Conservation (phyloP, 1,140 invertebrate species). For the Lasioglossum baleicum region DNA sequence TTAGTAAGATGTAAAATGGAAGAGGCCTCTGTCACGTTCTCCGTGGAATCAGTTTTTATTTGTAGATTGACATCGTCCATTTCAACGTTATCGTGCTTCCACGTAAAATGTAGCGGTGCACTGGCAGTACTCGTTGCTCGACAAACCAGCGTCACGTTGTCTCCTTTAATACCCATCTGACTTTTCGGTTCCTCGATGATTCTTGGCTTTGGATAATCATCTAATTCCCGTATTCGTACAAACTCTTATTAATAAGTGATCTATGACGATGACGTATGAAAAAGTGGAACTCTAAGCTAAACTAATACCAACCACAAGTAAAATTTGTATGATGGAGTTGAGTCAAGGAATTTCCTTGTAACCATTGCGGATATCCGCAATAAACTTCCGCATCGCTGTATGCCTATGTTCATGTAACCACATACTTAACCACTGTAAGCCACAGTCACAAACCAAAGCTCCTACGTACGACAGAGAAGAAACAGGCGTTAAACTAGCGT, state of each 20-base stretch:
- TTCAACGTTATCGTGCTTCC: conserved; percentile 94
- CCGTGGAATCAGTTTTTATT: conserved; percentile 63
- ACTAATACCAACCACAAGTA: conserved; percentile 83
- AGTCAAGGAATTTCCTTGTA: conserved; percentile 85
- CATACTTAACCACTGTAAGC: conserved; percentile 88
- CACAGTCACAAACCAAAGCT: conserved; percentile 91
- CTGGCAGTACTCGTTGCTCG: conserved; percentile 85
- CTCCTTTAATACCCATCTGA: conserved; percentile 91
- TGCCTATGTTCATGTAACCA: conserved; percentile 83
- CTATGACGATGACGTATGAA: too few species aligned
- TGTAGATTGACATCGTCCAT: conserved; percentile 77
- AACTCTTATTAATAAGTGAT: neutral
- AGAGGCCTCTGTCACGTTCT: conserved; percentile 81
- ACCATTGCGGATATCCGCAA: conserved; percentile 89
- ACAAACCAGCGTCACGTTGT: conserved; percentile 90
- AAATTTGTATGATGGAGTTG: conserved; percentile 86
- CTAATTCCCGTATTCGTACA: conserved; percentile 74
- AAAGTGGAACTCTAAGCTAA: too few species aligned
- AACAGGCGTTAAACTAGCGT: neutral
- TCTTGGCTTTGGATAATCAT: conserved; percentile 91
- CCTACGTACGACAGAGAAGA: conserved; percentile 82
- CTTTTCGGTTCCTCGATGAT: conserved; percentile 90
- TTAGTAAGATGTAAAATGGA: conserved; percentile 87
- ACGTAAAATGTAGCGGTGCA: conserved; percentile 86
- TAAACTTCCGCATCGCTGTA: conserved; percentile 80